Conservation (phyloP, 2,888 invertebrate genomes). For the Bembecia ichneumoniformis region DNA sequence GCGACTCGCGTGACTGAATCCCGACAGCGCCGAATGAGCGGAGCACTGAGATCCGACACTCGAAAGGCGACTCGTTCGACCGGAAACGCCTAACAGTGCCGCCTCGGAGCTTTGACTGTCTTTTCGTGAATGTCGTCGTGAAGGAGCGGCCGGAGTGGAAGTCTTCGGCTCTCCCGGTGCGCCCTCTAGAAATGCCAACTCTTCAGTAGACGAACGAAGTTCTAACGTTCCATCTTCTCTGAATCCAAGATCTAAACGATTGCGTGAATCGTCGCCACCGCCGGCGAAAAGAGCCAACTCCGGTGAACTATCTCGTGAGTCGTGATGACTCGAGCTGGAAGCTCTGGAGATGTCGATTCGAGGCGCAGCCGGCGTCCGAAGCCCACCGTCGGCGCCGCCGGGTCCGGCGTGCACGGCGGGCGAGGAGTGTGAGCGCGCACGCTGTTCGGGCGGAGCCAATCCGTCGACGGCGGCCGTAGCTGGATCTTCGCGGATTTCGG, state of each 20-base stretch:
- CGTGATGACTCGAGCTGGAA: slow-evolving; percentile 90
- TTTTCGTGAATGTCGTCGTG: slow-evolving; percentile 74
- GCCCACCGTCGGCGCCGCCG: slow-evolving; percentile 22
- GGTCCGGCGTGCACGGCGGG: slow-evolving; percentile 29
- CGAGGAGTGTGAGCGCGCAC: slow-evolving; percentile 55
- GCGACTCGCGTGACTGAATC: slow-evolving; percentile 37
- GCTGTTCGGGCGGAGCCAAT: slow-evolving; percentile 43
- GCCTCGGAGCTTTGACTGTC: slow-evolving; percentile 85
- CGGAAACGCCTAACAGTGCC: slow-evolving; percentile 80
- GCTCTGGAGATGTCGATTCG: slow-evolving; percentile 92
- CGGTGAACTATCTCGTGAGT: slow-evolving; percentile 87
- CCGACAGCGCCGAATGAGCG: slow-evolving; percentile 62
- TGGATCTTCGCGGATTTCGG: slow-evolving; percentile 68
- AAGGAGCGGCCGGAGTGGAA: slow-evolving; percentile 11
- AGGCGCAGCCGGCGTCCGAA: slow-evolving; percentile 81
- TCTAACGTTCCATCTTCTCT: slow-evolving; percentile 87
- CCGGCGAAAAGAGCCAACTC: slow-evolving; percentile 85
- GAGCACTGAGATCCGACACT: slow-evolving; percentile 88
- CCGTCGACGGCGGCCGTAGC: slow-evolving; percentile 19
- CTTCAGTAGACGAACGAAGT: slow-evolving; percentile 89
- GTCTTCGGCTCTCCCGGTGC: slow-evolving; percentile 27
- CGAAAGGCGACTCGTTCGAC: slow-evolving; percentile 85
- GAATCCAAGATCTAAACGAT: slow-evolving; percentile 68
- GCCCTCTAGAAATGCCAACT: slow-evolving; percentile 84
- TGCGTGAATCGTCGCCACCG: slow-evolving; percentile 28